Conservation (phyloP, 2,888 invertebrate species). For the Philaethria dido region DNA sequence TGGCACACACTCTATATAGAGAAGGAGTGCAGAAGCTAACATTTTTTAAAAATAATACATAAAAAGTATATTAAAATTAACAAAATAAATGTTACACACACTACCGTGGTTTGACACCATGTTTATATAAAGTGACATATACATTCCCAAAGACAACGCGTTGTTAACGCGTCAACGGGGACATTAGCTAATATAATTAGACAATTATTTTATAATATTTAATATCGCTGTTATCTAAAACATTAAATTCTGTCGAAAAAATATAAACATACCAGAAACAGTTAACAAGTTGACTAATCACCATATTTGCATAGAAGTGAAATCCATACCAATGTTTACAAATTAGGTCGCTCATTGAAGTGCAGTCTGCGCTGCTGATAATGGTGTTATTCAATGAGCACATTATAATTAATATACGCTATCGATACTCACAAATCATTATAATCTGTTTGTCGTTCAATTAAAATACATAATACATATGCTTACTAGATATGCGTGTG, state of each 20-base stretch:
- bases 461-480: constrained; percentile 56
- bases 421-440: constrained; percentile 68
- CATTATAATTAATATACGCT: constrained; percentile 66
- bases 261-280: neutral
- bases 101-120: too few relatives aligned
- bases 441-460: constrained; percentile 64
- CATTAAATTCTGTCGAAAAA: neutral
- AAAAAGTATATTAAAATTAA: too few relatives aligned
- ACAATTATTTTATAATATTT: too few relatives aligned
- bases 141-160: too few relatives aligned
- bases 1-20: too few relatives aligned
- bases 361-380: constrained; percentile 38
- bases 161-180: too few relatives aligned
- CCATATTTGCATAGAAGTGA: constrained; percentile 8
- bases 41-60: too few relatives aligned
- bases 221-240: too few relatives aligned
- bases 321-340: constrained; percentile 14
- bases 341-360: constrained; percentile 29
- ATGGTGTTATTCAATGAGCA: constrained; percentile 70
- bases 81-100: too few relatives aligned
- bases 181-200: too few relatives aligned
- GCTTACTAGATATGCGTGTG: constrained; percentile 24
- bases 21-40: too few relatives aligned
- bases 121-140: too few relatives aligned
- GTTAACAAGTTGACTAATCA: neutral